Base-by-base conservation (phyloP, 2,797 vertebrate genomes). In the Gila robusta region DNA sequence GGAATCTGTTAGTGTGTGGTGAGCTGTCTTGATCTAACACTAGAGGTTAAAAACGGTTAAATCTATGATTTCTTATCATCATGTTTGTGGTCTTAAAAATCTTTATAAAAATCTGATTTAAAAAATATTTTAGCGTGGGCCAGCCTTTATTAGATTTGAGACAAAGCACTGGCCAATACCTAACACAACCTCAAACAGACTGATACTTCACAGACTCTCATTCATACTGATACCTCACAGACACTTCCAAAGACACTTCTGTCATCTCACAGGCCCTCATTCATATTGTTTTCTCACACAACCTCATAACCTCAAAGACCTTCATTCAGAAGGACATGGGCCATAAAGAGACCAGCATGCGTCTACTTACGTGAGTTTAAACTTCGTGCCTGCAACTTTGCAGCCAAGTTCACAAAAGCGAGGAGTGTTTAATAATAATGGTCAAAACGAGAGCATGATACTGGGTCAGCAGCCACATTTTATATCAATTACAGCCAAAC, bases 401-500 rank as follows among this genome's bases (percentile, higher is more conserved):
- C 12, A 12, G 26, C 17, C 2, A 73, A 62, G 19, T 59, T 56
- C 70, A 73, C 19, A 44, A 82, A 47, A 66, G 71, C 5, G 10
- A n/a, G 12, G 14, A 64, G 14, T 47, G 28, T 52, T 66, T 37
- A 76, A 66, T 73, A 32, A 49, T 62, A 76, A 83, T 66, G 44
- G 82, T 83, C 56, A 66, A 76, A 74, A 66, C 21, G 10, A 83
- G 28, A 66, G 71, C 7, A 7, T 74, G 71, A 49, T 37, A 19
- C 39, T 35, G 21, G n/a, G 21, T 59, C 81, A 83, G 54, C 37
- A 44, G 17, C 17, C 6, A 71, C 21, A 26, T 37, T 52, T 52
- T 82, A 72, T 28, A 82, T 39, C 39, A 83, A 74, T 83, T 83
- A 83, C 71, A 52, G 72, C 26, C 41, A 76, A 76, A 66, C 28